Percentiles rank a stretch among this genome's conserved stretches.
Evolutionary conservation across 2,113 vertebrate species (phyloP).

Genomic region (Elaphurus davidianus): DNA sequence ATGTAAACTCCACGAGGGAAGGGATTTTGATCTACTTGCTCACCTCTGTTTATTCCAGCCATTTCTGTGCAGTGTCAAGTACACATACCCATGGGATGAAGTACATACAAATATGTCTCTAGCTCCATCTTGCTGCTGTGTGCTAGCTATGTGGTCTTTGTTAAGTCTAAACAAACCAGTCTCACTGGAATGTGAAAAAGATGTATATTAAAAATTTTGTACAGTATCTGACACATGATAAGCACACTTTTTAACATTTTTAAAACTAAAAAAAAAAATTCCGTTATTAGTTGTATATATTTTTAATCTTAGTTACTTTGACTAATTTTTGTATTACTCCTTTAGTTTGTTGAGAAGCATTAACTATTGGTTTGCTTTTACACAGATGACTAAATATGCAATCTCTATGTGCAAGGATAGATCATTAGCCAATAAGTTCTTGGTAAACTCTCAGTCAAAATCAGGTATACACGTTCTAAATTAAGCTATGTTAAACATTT

Average conservation of each 20-base stretch:
- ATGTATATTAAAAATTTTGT: not conserved
- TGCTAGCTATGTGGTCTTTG: not conserved
- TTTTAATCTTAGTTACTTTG: not conserved
- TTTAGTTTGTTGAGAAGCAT: not conserved
- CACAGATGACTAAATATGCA: not conserved
- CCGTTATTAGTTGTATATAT: not conserved
- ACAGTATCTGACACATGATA: not conserved
- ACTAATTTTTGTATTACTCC: not conserved
- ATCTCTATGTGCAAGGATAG: not conserved
- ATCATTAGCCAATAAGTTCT: not conserved
- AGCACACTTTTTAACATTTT: not conserved
- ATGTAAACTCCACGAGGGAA: not conserved
- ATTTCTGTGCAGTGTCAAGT: not conserved
- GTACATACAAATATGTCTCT: no score
- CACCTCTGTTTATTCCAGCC: not conserved
- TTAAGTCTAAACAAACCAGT: not conserved
- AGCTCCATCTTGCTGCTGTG: not conserved
- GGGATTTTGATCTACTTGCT: not conserved
- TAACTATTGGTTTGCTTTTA: not conserved
- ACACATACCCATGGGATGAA: not conserved
- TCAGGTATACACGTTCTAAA: not conserved
- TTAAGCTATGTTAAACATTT: not conserved
- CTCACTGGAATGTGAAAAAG: not conserved
- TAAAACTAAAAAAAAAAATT: not conserved
- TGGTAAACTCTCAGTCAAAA: constrained; percentile 14